These are phyloP conservation scores for Amphiprion percula DNA, from an alignment of 2,113 vertebrate genomes.

Conservation along the genomic window DNA sequence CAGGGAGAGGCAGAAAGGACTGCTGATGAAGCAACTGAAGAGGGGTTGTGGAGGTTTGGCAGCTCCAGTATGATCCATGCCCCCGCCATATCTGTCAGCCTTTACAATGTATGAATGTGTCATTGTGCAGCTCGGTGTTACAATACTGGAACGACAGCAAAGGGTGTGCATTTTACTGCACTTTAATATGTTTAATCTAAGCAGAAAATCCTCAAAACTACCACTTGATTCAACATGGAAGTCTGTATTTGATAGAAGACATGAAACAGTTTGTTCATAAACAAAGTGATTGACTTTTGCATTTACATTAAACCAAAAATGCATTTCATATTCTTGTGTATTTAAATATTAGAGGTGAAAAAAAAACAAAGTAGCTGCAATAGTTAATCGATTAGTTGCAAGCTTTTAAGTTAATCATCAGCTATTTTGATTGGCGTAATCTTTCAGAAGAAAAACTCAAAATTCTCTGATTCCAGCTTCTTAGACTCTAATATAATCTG, in stretches of 20 bases:
- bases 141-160: not conserved
- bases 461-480: too few relatives aligned
- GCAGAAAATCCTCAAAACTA: not conserved
- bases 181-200: conserved; percentile 2
- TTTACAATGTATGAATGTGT: conserved; percentile 29
- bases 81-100: conserved; percentile 41
- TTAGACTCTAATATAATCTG: too few relatives aligned
- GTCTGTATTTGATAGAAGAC: not conserved
- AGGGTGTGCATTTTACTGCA: not conserved
- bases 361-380: too few relatives aligned
- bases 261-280: not conserved
- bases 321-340: too few relatives aligned
- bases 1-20: conserved; percentile 30
- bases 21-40: conserved; percentile 68
- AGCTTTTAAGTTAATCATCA: too few relatives aligned
- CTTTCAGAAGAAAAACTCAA: too few relatives aligned
- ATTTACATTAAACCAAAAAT: not conserved
- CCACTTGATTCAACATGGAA: not conserved
- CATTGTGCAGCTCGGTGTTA: conserved; percentile 15
- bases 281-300: not conserved
- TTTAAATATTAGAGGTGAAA: too few relatives aligned
- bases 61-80: conserved; percentile 59
- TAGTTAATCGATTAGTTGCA: too few relatives aligned
- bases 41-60: conserved; percentile 51
- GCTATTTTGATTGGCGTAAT: too few relatives aligned